Evolutionary conservation across 1,140 invertebrate species (phyloP).

Genomic region (Campodea augens): DNA sequence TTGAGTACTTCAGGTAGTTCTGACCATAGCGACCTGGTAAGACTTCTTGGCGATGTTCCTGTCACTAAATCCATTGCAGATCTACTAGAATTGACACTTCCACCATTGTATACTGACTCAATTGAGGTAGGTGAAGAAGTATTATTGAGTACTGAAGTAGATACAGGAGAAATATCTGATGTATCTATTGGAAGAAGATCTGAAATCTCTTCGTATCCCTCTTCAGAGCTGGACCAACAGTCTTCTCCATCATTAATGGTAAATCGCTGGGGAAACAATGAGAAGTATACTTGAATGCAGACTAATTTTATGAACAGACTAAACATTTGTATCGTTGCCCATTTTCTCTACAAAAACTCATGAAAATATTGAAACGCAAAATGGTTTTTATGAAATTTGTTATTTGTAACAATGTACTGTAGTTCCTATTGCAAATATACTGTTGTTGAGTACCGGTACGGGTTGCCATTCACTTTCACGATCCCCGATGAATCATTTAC

Average conservation of each 20-base stretch:
- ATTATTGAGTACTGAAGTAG: slow-evolving; percentile 13
- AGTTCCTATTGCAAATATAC: too few species aligned
- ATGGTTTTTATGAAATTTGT: neutral
- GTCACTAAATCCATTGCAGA: too few species aligned
- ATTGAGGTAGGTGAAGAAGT: slow-evolving; percentile 33
- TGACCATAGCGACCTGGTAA: slow-evolving; percentile 73
- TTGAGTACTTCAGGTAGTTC: slow-evolving; percentile 75
- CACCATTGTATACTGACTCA: slow-evolving; percentile 40
- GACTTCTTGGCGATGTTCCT: slow-evolving; percentile 37
- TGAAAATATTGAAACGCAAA: neutral
- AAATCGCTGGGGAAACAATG: slow-evolving; percentile 7
- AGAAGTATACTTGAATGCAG: slow-evolving; percentile 3
- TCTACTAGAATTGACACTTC: too few species aligned
- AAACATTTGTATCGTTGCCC: too few species aligned
- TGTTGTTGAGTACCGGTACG: too few species aligned
- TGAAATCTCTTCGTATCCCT: slow-evolving; percentile 55
- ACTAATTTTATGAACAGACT: neutral
- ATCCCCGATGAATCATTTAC: too few species aligned
- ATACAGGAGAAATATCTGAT: neutral
- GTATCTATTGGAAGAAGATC: slow-evolving; percentile 21
- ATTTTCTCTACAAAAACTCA: neutral
- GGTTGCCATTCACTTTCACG: too few species aligned
- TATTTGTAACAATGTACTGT: neutral
- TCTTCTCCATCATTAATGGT: slow-evolving; percentile 14
- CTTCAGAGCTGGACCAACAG: slow-evolving; percentile 31